A percentile compares a stretch with the other conserved stretches of the same genome.
Conservation (phyloP, 2,113 vertebrate species). For the Sceloporus undulatus region DNA sequence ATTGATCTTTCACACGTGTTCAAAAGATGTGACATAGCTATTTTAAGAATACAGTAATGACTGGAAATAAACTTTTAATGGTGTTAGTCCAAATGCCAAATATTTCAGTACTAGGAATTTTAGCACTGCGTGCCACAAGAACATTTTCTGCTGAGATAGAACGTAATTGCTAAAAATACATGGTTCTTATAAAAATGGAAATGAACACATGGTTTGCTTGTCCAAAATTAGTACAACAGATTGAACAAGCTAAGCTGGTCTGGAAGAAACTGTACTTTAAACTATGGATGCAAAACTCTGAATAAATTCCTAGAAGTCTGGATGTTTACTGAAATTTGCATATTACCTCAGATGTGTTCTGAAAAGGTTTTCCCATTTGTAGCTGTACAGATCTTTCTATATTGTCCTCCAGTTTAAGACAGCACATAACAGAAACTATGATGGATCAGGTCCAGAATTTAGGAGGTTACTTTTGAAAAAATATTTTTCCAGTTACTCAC, state of each 20-base stretch:
- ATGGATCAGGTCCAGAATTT: neutral
- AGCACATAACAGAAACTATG: neutral
- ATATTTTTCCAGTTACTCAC: too few relatives aligned
- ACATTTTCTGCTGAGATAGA: conserved; percentile 60
- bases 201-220: conserved; percentile 37
- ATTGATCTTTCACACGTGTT: conserved; percentile 44
- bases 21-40: conserved; percentile 58
- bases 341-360: neutral
- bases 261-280: conserved; percentile 24
- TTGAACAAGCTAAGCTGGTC: conserved; percentile 1
- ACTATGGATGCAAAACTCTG: neutral
- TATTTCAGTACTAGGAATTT: conserved; percentile 62
- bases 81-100: conserved; percentile 67
- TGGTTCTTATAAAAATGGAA: conserved; percentile 53
- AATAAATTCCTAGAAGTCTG: conserved; percentile 33
- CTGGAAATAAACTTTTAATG: conserved; percentile 73
- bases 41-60: conserved; percentile 67
- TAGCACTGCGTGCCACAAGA: conserved; percentile 60
- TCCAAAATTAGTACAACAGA: conserved; percentile 19
- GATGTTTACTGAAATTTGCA: conserved; percentile 15
- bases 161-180: conserved; percentile 54
- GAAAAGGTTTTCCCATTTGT: conserved; percentile 7
- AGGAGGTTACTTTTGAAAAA: too few relatives aligned
- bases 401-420: neutral
- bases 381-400: conserved; percentile 6